Conservation (phyloP, 2,113 vertebrate genomes). For the Myotis brandtii region DNA sequence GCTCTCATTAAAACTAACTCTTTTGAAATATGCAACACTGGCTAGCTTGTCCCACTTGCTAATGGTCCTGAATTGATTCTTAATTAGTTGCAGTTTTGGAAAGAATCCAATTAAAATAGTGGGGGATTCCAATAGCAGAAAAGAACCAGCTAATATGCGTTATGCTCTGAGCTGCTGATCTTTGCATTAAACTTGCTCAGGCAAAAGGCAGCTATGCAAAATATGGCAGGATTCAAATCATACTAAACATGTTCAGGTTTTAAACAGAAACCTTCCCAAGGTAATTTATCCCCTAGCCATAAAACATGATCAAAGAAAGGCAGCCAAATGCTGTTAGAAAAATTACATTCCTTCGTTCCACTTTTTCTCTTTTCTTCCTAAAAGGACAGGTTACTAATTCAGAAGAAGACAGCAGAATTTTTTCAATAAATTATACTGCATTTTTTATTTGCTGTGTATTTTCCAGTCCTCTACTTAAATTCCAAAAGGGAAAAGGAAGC, state of each 20-base stretch:
- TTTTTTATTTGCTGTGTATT: slow-evolving; percentile 78
- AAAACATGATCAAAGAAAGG: slow-evolving; percentile 85
- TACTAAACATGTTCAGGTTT: slow-evolving; percentile 72
- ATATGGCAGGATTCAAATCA: slow-evolving; percentile 83
- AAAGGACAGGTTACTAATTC: slow-evolving; percentile 84
- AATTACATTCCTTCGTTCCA: slow-evolving; percentile 79
- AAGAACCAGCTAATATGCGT: slow-evolving; percentile 51
- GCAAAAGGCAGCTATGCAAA: slow-evolving; percentile 76
- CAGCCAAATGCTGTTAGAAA: slow-evolving; percentile 83
- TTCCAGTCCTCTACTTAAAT: slow-evolving; percentile 77
- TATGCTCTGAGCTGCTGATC: slow-evolving; percentile 70
- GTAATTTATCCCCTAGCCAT: slow-evolving; percentile 85
- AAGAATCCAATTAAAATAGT: slow-evolving; percentile 92
- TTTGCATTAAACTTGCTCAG: slow-evolving; percentile 70
- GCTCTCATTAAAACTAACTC: slow-evolving; percentile 94
- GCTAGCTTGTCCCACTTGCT: slow-evolving; percentile 93
- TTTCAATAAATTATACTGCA: slow-evolving; percentile 77
- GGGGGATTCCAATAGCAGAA: slow-evolving; percentile 77
- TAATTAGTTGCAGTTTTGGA: slow-evolving; percentile 99
- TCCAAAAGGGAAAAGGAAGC: slow-evolving; percentile 61
- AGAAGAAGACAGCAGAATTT: slow-evolving; percentile 72
- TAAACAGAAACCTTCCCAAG: slow-evolving; percentile 79
- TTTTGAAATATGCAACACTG: slow-evolving; percentile 94
- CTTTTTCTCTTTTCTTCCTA: slow-evolving; percentile 79
- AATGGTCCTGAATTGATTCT: slow-evolving; percentile 99